phyloP scores from a whole-genome alignment of 1,140 invertebrate genomes.

The Ptiloglossa arizonensis region DNA sequence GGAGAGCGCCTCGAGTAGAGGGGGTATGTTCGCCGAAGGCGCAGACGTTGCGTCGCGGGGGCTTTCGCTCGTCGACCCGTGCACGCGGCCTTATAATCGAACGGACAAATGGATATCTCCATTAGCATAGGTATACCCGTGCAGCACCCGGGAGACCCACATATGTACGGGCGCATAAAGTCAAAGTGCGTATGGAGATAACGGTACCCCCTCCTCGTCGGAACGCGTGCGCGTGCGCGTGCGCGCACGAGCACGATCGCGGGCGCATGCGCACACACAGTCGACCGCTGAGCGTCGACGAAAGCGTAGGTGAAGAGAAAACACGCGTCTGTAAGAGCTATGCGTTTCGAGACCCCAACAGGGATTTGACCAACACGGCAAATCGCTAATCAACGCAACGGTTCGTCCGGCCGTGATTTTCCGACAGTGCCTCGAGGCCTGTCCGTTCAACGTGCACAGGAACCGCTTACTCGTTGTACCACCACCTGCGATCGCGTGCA shows the following conservation, averaged over 20 bases:
- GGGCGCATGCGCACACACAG: neutral
- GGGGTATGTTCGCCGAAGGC: too few relatives aligned
- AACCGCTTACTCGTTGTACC: neutral
- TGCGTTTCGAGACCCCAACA: too few relatives aligned
- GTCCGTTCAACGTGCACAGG: neutral
- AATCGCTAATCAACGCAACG: constrained; percentile 40
- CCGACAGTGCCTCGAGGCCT: constrained; percentile 13
- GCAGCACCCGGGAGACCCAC: constrained; percentile 56
- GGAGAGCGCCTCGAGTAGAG: too few relatives aligned
- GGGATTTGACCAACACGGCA: constrained; percentile 34
- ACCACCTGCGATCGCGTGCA: neutral
- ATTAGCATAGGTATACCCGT: constrained; percentile 61
- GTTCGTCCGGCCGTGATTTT: constrained; percentile 30
- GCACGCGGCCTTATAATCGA: constrained; percentile 55
- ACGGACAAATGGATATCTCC: constrained; percentile 62
- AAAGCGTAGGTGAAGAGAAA: constrained; percentile 20
- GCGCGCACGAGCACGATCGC: too few relatives aligned
- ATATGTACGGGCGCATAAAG: constrained; percentile 62
- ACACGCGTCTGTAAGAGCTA: constrained; percentile 39
- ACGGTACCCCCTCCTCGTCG: constrained; percentile 60
- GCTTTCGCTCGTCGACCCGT: constrained; percentile 1
- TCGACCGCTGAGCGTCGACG: neutral
- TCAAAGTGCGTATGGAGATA: constrained; percentile 70
- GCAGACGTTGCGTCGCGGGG: neutral
- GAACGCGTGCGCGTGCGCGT: neutral